Base-by-base conservation (phyloP, 2,113 vertebrate genomes). In the Oncorhynchus keta region DNA sequence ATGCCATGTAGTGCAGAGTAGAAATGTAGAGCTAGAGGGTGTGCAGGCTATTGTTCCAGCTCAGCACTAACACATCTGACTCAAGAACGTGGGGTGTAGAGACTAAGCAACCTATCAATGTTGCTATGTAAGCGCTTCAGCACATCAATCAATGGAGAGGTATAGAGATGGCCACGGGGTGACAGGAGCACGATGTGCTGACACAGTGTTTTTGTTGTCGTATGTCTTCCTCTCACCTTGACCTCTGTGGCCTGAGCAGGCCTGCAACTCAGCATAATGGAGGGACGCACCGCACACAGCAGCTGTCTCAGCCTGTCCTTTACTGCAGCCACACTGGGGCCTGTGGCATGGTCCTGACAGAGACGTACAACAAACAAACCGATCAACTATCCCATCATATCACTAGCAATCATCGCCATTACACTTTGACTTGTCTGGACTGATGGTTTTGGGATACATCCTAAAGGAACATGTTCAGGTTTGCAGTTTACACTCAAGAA, bases 191-290 rank as follows among this genome's bases (percentile, higher is more conserved):
- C 39, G 28, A 11, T 64, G 65, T 6, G 65, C 65, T 67, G 65
- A 67, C 65, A 16, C 14, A 0, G 13, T 30, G 65, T 11, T 28
- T 67, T 24, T 67, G 65, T 65, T 26, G 13, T 28, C 16, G 65
- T 26, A 35, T 39, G 18, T 12, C 20, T 49, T 22, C 68, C 3
- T 59, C 30, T 89, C 82, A 98, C 97, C 94, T 95, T 93, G 78
- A 90, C 74, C 69, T 95, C 93, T 76, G 89, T 90, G 73, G 88
- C 67, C 69, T 93, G 92, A 75, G 88, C 86, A 55, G 95, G 88
- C 86, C 88, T 92, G 65, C 93, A 91, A 91, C 91, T 96, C 91
- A 99, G 89, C 67, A 94, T 80, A 66, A 97, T 91, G 0, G 93
- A 95, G 0, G 98, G 95, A 28, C 84, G 92, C 5, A 93, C 93